Percentiles rank a stretch among this genome's conserved stretches.
These are phyloP conservation scores for Lagenorhynchus albirostris DNA, from an alignment of 2,113 vertebrate species.

Conservation along the genomic window DNA sequence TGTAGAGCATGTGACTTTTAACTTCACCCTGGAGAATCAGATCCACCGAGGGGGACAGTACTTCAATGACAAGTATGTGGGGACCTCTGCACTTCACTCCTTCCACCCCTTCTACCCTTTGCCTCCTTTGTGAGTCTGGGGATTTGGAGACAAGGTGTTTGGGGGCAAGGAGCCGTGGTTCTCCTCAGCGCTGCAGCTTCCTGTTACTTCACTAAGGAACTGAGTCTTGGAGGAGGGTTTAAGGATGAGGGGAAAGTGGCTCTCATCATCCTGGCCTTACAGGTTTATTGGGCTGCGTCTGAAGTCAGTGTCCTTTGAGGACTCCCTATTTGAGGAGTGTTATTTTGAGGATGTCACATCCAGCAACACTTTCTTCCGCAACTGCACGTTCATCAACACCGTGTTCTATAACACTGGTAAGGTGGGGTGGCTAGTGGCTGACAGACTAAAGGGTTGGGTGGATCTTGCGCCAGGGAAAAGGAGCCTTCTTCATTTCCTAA, in stretches of 20 bases:
- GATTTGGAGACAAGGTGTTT: background rate
- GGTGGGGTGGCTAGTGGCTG: accelerated
- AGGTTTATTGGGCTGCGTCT: conserved; percentile 96
- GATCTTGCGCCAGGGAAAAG: background rate
- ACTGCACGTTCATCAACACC: conserved; percentile 96
- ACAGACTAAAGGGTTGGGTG: background rate
- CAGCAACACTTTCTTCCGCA: conserved; percentile 98
- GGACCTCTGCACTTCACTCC: accelerated
- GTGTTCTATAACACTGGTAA: conserved; percentile 98
- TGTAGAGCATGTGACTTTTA: conserved; percentile 95
- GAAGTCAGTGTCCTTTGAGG: conserved; percentile 96
- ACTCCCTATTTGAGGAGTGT: conserved; percentile 96
- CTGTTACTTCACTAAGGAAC: background rate
- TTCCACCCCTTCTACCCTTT: background rate
- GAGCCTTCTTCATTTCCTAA: background rate
- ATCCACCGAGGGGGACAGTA: conserved; percentile 95
- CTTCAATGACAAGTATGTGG: conserved; percentile 95
- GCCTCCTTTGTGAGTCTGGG: background rate
- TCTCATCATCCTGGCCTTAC: background rate
- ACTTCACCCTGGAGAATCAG: conserved; percentile 99
- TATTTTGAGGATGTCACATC: conserved; percentile 98
- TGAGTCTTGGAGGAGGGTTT: background rate
- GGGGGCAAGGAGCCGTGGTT: background rate
- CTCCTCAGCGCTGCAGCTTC: background rate
- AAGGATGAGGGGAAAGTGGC: background rate